A percentile compares a stretch with the other conserved stretches of the same genome.
phyloP scores from a whole-genome alignment of 2,797 vertebrate genomes.

The Euthynnus affinis region DNA sequence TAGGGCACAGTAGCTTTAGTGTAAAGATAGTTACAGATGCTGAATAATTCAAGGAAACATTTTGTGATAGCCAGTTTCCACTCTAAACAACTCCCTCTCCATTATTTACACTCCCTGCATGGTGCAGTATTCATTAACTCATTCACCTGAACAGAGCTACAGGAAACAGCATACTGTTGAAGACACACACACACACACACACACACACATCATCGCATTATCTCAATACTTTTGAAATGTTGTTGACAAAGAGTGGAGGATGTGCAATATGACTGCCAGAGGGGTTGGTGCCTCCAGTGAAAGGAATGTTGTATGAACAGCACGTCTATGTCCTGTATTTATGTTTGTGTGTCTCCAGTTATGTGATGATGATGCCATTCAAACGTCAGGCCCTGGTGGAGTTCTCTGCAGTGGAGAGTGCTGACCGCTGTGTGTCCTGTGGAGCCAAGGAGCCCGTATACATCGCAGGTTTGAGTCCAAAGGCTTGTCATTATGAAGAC shows the following conservation, averaged over 20 bases:
- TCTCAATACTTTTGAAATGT: not conserved
- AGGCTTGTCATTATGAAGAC: not conserved
- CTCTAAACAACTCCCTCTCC: slow-evolving; percentile 29
- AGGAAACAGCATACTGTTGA: not conserved
- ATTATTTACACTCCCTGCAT: slow-evolving; percentile 48
- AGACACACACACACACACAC: too few relatives aligned
- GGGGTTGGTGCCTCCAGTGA: not conserved
- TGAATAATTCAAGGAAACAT: slow-evolving; percentile 47
- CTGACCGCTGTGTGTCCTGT: slow-evolving; percentile 93
- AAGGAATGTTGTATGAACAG: not conserved
- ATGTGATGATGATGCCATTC: slow-evolving; percentile 99
- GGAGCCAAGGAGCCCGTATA: slow-evolving; percentile 93
- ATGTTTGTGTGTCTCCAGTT: slow-evolving; percentile 83
- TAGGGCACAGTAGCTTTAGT: not conserved
- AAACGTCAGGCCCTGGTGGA: slow-evolving; percentile 98
- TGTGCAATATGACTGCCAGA: not conserved
- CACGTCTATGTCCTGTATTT: not conserved
- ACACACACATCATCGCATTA: not conserved
- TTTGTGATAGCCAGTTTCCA: slow-evolving; percentile 49
- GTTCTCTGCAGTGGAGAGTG: slow-evolving; percentile 93
- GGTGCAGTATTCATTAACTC: slow-evolving; percentile 46
- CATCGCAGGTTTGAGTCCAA: slow-evolving; percentile 85
- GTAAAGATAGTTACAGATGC: slow-evolving; percentile 24
- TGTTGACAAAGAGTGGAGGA: not conserved
- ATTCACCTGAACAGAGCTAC: slow-evolving; percentile 6